Percentiles rank a stretch among this genome's conserved stretches.
Evolutionary conservation across 2,797 vertebrate genomes (phyloP).

Genomic region (Otolemur crassicaudatus): DNA sequence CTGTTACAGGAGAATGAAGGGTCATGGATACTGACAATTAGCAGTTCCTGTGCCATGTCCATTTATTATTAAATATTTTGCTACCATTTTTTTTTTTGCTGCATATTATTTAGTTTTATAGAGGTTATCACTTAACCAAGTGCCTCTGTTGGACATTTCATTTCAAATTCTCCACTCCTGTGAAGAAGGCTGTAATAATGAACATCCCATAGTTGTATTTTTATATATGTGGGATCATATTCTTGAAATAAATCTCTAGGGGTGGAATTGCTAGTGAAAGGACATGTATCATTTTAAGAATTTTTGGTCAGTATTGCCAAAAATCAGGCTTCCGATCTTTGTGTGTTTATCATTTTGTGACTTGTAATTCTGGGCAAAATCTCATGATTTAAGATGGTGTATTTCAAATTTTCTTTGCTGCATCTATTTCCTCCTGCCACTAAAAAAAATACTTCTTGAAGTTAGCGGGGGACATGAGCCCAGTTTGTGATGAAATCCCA

Average conservation of each 20-base stretch:
- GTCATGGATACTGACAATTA: background rate
- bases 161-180: background rate
- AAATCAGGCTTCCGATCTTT: constrained; percentile 47
- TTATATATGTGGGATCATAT: background rate
- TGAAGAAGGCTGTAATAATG: background rate
- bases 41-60: background rate
- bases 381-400: constrained; percentile 44
- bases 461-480: constrained; percentile 36
- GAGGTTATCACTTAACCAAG: background rate
- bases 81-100: background rate
- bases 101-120: background rate
- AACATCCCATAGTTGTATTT: background rate
- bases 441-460: constrained; percentile 56
- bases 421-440: constrained; percentile 34
- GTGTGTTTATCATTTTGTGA: constrained; percentile 68
- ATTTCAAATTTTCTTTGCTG: constrained; percentile 46
- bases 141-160: background rate
- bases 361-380: constrained; percentile 68
- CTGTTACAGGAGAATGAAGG: background rate
- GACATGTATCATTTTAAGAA: constrained; percentile 54
- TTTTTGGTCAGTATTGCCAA: constrained; percentile 50
- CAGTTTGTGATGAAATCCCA: constrained; percentile 44
- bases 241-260: background rate
- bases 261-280: constrained; percentile 32
- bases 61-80: constrained; percentile 19